phyloP scores from a whole-genome alignment of 2,797 vertebrate species.

The Thalassophryne amazonica region DNA sequence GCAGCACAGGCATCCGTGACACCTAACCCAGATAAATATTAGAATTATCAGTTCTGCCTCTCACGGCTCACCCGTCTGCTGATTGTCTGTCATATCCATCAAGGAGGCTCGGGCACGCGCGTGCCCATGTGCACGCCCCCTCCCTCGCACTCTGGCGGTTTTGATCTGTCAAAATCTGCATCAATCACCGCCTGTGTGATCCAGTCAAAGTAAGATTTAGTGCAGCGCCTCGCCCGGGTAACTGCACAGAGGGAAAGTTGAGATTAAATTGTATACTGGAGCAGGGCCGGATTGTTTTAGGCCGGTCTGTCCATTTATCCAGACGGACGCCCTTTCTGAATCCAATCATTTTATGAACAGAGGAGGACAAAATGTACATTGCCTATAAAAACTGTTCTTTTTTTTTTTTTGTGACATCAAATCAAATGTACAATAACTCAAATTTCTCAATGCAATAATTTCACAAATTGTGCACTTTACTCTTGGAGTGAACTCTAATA shows the following conservation, averaged over 20 bases:
- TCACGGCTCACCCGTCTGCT: constrained; percentile 59
- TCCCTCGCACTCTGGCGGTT: constrained; percentile 14
- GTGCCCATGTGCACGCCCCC: constrained; percentile 8
- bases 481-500: too few species aligned
- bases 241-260: constrained; percentile 56
- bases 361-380: too few species aligned
- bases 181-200: constrained; percentile 50
- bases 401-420: too few species aligned
- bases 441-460: too few species aligned
- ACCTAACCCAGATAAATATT: constrained; percentile 74
- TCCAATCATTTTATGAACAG: constrained; percentile 46
- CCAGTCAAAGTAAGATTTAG: constrained; percentile 73
- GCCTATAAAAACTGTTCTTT: too few species aligned
- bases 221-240: constrained; percentile 36
- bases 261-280: constrained; percentile 71
- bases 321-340: constrained; percentile 58
- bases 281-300: constrained; percentile 72
- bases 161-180: constrained; percentile 54
- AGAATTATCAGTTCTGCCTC: constrained; percentile 65
- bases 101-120: constrained; percentile 40
- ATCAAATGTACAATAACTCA: too few species aligned
- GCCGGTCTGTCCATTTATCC: constrained; percentile 65
- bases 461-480: too few species aligned
- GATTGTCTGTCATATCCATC: constrained; percentile 61
- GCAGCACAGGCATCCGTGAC: constrained; percentile 55